Evolutionary conservation across 2,888 invertebrate species (phyloP).

Genomic region (Drosophila lacicola): DNA sequence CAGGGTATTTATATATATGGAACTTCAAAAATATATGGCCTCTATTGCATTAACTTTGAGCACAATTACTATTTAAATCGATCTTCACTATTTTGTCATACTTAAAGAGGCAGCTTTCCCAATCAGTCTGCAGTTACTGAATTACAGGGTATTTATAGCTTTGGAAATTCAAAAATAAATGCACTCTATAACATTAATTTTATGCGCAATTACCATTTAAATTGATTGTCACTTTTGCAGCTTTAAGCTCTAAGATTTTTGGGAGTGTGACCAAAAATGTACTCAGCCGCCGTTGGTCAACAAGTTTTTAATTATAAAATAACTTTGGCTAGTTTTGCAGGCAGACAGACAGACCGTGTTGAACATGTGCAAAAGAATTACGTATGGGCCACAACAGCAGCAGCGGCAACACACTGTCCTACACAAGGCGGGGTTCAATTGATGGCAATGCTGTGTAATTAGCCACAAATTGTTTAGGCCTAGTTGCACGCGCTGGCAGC

Average conservation of each 20-base stretch:
- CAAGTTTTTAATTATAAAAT: constrained; percentile 80
- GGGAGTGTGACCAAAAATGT: constrained; percentile 15
- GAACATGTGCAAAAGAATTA: constrained; percentile 51
- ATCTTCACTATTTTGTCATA: no score
- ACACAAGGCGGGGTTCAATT: constrained; percentile 56
- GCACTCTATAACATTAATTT: no score
- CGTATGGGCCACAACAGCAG: constrained; percentile 37
- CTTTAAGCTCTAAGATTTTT: constrained; percentile 9
- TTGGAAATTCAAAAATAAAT: no score
- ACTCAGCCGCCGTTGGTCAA: constrained; percentile 43
- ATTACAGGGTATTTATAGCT: no score
- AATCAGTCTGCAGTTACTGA: no score
- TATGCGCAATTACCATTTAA: neutral
- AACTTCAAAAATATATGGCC: no score
- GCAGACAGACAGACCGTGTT: constrained; percentile 4
- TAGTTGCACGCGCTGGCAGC: constrained; percentile 66
- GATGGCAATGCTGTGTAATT: constrained; percentile 77
- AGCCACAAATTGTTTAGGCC: constrained; percentile 82
- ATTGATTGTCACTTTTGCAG: neutral
- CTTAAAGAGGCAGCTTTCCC: no score
- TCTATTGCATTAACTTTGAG: no score
- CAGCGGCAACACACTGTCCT: constrained; percentile 6
- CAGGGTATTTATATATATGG: no score
- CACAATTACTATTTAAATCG: no score
- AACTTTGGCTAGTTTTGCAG: constrained; percentile 57